phyloP scores from a whole-genome alignment of 2,113 vertebrate genomes.

The Corydoras maculifer region DNA sequence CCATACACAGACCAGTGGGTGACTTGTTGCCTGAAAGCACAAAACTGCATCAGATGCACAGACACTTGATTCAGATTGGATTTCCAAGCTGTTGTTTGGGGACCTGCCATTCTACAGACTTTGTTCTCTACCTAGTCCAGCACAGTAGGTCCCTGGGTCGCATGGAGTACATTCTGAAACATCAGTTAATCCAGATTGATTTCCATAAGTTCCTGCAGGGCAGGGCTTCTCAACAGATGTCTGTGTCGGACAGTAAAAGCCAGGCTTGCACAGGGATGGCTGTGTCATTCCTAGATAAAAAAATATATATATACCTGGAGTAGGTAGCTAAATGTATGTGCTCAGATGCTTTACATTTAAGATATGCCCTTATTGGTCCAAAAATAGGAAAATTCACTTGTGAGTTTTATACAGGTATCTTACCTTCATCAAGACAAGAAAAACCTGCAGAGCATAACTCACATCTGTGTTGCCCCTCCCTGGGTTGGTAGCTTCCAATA shows the following conservation, averaged over 20 bases:
- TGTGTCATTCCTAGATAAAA: constrained; percentile 49
- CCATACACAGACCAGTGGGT: constrained; percentile 75
- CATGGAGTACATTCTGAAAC: constrained; percentile 58
- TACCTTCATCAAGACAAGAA: constrained; percentile 72
- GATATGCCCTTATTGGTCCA: too few relatives aligned
- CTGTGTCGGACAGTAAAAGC: constrained; percentile 65
- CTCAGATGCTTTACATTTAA: too few relatives aligned
- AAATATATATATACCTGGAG: not conserved
- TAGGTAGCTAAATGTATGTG: too few relatives aligned
- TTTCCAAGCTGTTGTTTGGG: not conserved
- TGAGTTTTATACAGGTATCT: not conserved
- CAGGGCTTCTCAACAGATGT: constrained; percentile 56
- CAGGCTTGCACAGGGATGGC: constrained; percentile 59
- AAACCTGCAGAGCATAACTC: constrained; percentile 72
- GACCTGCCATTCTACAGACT: not conserved
- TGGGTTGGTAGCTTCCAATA: constrained; percentile 70
- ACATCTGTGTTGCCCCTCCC: constrained; percentile 68
- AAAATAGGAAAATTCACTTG: too few relatives aligned
- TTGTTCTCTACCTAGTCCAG: constrained; percentile 55
- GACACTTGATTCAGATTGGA: not conserved
- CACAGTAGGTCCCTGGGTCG: constrained; percentile 66
- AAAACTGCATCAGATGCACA: constrained; percentile 8
- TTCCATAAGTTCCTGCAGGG: constrained; percentile 65
- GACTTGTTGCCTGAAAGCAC: constrained; percentile 50
- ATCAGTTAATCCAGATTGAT: constrained; percentile 55